Conservation (phyloP, 2,888 invertebrate genomes). For the Esperia sulphurella region DNA sequence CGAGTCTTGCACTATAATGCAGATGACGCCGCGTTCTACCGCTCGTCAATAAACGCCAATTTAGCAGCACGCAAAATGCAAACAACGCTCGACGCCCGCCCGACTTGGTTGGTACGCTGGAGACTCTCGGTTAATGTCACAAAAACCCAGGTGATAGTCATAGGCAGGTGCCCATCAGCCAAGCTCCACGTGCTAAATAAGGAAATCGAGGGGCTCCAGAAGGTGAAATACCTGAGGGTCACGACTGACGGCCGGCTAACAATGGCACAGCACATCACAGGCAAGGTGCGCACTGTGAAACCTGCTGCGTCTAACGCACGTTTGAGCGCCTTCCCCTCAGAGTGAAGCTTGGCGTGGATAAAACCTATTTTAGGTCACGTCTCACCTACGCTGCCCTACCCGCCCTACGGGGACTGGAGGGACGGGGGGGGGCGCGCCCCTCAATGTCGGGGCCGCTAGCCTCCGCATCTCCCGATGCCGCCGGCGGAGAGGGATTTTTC, state of each 20-base stretch:
- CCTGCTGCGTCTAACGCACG: too few relatives aligned
- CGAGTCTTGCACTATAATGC: slow-evolving; percentile 19
- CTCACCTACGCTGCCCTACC: too few relatives aligned
- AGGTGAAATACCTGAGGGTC: slow-evolving; percentile 20
- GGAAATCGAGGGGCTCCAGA: slow-evolving; percentile 13
- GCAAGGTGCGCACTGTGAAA: too few relatives aligned
- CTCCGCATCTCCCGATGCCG: too few relatives aligned
- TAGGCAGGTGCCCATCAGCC: neutral
- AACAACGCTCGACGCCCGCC: neutral
- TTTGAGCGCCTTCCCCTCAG: too few relatives aligned
- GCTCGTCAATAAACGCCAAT: neutral
- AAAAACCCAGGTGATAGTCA: slow-evolving; percentile 3
- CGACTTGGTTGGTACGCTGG: neutral
- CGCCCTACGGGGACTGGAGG: too few relatives aligned
- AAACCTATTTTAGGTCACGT: too few relatives aligned
- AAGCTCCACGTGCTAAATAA: slow-evolving; percentile 2
- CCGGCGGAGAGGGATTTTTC: too few relatives aligned
- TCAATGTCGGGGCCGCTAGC: too few relatives aligned
- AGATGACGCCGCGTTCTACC: slow-evolving; percentile 9
- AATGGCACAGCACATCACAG: too few relatives aligned
- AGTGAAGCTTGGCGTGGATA: too few relatives aligned
- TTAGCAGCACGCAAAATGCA: neutral
- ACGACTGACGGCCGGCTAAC: slow-evolving; percentile 15
- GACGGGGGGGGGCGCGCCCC: too few relatives aligned
- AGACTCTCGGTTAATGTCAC: neutral